Base-by-base conservation (phyloP, 2,888 invertebrate genomes). In the Ceraclea dissimilis region DNA sequence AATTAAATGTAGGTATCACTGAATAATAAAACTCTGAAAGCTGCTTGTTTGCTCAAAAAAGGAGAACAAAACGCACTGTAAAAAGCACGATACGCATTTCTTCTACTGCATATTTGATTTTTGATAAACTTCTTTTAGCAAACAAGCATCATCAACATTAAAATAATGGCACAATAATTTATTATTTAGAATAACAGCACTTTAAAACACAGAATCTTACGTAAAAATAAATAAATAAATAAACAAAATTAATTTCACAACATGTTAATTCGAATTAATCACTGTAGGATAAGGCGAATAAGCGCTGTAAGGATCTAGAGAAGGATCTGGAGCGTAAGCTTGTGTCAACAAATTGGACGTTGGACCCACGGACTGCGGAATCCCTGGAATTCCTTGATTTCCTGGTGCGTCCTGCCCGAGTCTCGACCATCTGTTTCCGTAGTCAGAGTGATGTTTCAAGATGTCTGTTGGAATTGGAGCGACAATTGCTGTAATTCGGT, bases 401-500 rank as follows among this genome's bases (percentile, higher is more conserved):
- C 5, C 4, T 6, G 26, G 26, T 18, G 34, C 34, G 17, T 59
- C 57, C 34, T 60, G 57, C 5, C 56, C 61, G 21, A 56, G 52
- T 13, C 61, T 52, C 39, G 58, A 57, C 61, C 61, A 61, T 16
- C 51, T 50, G 39, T 13, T 39, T n/a, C 39, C 39, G 18, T 54
- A 49, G 39, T 56, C 61, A 26, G 56, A 56, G 26, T 49, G 52
- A 16, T 52, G 51, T 18, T 54, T 54, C 4, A 53, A n/a, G 18
- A 51, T 33, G 17, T 51, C 49, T 18, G 52, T 54, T 6, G 55
- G 39, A 18, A 59, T 59, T 17, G 58, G 51, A 11, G 59, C 59
- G 11, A 61, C 48, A 17, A 61, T 60, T 8, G 61, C 56, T 11
- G 60, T 58, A n/a, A 61, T 46, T 5, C 49, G 49, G 34, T 56